These are phyloP conservation scores for Limnephilus marmoratus DNA, from an alignment of 2,888 invertebrate species.

Conservation along the genomic window DNA sequence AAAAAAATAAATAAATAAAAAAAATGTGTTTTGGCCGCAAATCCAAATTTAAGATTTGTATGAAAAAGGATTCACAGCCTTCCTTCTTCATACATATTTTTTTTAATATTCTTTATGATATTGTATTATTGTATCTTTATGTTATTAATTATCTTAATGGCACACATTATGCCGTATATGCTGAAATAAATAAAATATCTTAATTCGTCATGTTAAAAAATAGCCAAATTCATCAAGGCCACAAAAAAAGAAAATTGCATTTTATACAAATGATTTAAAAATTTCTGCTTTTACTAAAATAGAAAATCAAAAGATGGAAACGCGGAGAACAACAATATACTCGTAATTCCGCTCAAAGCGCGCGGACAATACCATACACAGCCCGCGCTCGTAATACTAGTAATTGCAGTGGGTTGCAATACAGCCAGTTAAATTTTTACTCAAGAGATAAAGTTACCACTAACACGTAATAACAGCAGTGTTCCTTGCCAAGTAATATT, in stretches of 20 bases:
- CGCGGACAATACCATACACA: not conserved
- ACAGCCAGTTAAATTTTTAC: not conserved
- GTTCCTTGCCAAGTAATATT: not conserved
- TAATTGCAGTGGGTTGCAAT: not conserved
- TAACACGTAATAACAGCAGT: not conserved
- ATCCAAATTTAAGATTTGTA: too few relatives aligned
- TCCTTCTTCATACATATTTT: too few relatives aligned
- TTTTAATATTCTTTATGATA: too few relatives aligned
- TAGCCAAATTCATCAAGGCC: too few relatives aligned
- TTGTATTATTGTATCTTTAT: too few relatives aligned
- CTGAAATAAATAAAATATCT: too few relatives aligned
- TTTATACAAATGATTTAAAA: not conserved
- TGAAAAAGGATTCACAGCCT: too few relatives aligned
- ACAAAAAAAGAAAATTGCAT: not conserved
- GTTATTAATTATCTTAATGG: too few relatives aligned
- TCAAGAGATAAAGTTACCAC: not conserved
- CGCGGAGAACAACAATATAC: not conserved
- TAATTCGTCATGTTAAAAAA: too few relatives aligned
- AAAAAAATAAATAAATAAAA: too few relatives aligned
- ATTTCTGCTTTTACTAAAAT: not conserved
- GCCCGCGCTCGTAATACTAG: not conserved
- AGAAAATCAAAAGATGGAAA: not conserved
- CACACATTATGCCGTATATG: too few relatives aligned
- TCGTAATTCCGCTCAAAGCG: not conserved
- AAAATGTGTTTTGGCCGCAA: too few relatives aligned